Base-by-base conservation (phyloP, 2,888 invertebrate genomes). In the Labia minor region DNA sequence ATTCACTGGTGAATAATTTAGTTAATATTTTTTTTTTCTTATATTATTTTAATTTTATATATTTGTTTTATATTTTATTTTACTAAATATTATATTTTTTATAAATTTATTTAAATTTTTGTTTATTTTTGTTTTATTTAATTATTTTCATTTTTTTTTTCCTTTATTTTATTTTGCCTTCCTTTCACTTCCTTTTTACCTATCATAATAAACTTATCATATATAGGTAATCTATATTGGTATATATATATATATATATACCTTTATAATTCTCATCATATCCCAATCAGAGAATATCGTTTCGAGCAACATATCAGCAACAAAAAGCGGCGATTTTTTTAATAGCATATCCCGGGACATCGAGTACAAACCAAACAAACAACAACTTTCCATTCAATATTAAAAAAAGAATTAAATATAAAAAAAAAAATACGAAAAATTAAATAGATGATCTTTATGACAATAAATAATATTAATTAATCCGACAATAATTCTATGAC, bases 221-320 rank as follows among this genome's bases (percentile, higher is more conserved):
- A 26, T 3, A n/a, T n/a, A n/a, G n/a, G n/a, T n/a, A n/a, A 26
- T 26, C 26, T 26, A 26, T 26, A 26, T 26, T 8, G n/a, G n/a
- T n/a, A n/a, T n/a, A n/a, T n/a, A n/a, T n/a, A n/a, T n/a, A n/a
- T n/a, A n/a, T n/a, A n/a, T n/a, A n/a, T n/a, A n/a, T n/a, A n/a
- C n/a, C n/a, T n/a, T n/a, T n/a, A n/a, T n/a, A 26, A 26, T 49
- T 49, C 49, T 49, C 49, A 33, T 33, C 33, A 49, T 49, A 49
- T 49, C 49, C 49, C 49, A 49, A 49, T 49, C 49, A 49, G 49
- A 49, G 49, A 49, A 49, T 49, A 49, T 49, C 49, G 49, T 49
- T 49, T n/a, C 49, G 49, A 49, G 49, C 49, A 49, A 49, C 49
- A 49, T 49, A 49, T 49, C 49, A 49, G 16, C 49, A 49, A 49